Base-by-base conservation (phyloP, 2,113 vertebrate species). In the Micronycteris hirsuta region DNA sequence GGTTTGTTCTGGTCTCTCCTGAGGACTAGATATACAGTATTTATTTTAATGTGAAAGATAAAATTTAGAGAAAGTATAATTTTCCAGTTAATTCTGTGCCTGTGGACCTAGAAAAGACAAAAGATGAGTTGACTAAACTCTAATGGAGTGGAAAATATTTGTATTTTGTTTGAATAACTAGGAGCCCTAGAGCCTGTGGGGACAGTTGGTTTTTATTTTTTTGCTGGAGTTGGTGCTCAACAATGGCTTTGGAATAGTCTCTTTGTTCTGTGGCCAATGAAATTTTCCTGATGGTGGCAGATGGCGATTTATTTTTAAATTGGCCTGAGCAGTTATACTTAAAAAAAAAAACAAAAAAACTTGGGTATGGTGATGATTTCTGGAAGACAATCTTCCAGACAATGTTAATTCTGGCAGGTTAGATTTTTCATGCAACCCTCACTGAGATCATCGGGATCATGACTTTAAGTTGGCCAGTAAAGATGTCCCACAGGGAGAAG, bases 301-400 rank as follows among this genome's bases (percentile, higher is more conserved):
- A 93, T 97, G 96, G 92, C 47, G 80, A 56, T 89, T 96, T 94
- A 91, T 89, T 93, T 97, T 93, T 89, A 95, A 89, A 89, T 89
- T 85, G 95, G 36, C 49, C 56, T 95, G 58, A 43, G 87, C 78
- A 93, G 28, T 65, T 20, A 71, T 83, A 41, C 24, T 24, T 61
- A 61, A 61, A 63, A 63, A 63, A 31, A 63, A 61, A 61, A 26
- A 61, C 58, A 63, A 63, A 63, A 63, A 63, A 61, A 28, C 61
- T 63, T 63, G 26, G 28, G 12, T 31, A 24, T 36, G 33, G 47
- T 93, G 77, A 70, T 82, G 31, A 89, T 93, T 94, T 83, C 0
- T 1, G 26, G 84, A 86, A 90, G 70, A 68, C 15, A 73, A 76
- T 7, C 49, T 74, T 90, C 70, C 6, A 14, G 16, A 93, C 74